Evolutionary conservation across 2,888 invertebrate genomes (phyloP).

Genomic region (Apoderus coryli): DNA sequence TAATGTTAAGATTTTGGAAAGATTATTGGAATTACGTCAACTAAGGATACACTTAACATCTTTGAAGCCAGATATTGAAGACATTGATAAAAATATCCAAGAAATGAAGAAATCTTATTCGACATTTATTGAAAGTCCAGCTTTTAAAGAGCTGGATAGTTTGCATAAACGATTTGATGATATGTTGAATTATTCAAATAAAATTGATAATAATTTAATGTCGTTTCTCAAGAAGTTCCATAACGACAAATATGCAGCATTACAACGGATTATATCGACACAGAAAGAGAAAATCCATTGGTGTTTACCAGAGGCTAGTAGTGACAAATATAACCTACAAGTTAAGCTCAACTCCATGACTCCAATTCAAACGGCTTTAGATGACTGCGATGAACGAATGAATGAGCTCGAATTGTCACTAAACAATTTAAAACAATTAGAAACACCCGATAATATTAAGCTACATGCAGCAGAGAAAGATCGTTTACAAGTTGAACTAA

Average conservation of each 20-base stretch:
- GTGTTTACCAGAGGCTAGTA: conserved; percentile 80
- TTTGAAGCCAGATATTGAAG: conserved; percentile 51
- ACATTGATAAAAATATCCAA: conserved; percentile 51
- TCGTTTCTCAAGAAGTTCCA: conserved; percentile 78
- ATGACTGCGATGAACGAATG: conserved; percentile 53
- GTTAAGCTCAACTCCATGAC: conserved; percentile 70
- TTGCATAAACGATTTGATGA: conserved; percentile 74
- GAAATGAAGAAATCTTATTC: conserved; percentile 62
- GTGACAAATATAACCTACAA: conserved; percentile 84
- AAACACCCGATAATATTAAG: conserved; percentile 52
- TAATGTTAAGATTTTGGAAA: conserved; percentile 65
- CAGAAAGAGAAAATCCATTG: conserved; percentile 80
- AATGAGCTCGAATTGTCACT: conserved; percentile 56
- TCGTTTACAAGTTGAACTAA: conserved; percentile 54
- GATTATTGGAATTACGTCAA: conserved; percentile 59
- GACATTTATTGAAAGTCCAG: conserved; percentile 58
- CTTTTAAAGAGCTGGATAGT: conserved; percentile 69
- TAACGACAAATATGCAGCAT: conserved; percentile 66
- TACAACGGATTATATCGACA: conserved; percentile 65
- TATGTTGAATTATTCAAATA: conserved; percentile 61
- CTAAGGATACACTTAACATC: conserved; percentile 56
- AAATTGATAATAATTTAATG: conserved; percentile 63
- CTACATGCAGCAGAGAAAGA: conserved; percentile 55
- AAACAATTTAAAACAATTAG: conserved; percentile 55
- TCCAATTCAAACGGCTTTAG: conserved; percentile 59